phyloP scores from a whole-genome alignment of 1,140 invertebrate species.

The Papilio polytes region DNA sequence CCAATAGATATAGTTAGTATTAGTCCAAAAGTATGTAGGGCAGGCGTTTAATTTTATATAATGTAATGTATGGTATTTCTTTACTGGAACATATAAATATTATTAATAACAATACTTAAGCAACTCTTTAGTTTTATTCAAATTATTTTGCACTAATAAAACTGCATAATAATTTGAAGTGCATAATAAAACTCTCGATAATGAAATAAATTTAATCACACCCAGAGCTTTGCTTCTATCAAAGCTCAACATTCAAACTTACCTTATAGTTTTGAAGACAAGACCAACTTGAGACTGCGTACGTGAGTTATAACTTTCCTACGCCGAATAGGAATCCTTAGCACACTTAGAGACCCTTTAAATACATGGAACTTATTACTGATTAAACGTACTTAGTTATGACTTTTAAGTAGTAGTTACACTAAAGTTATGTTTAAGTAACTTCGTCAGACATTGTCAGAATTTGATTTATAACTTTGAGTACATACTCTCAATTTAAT shows the following conservation, averaged over 20 bases:
- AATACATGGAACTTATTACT: constrained; percentile 8
- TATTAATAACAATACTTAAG: no score
- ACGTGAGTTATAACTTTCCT: neutral
- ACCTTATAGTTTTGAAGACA: neutral
- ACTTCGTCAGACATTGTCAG: no score
- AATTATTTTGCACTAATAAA: no score
- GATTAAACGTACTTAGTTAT: neutral
- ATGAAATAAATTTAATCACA: neutral
- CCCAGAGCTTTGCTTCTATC: neutral
- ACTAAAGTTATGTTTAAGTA: neutral
- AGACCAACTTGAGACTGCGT: neutral
- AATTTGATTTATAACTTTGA: neutral
- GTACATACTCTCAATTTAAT: neutral
- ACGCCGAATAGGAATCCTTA: neutral
- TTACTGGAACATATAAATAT: no score
- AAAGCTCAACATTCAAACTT: neutral
- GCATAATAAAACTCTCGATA: no score
- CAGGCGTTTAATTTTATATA: no score
- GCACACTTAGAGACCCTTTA: neutral
- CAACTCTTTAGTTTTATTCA: no score
- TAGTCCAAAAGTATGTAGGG: no score
- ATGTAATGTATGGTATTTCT: no score
- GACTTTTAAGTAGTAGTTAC: neutral
- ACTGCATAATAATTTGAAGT: no score
- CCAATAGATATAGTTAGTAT: no score